Percentiles rank a stretch among this genome's conserved stretches.
Conservation (phyloP, 2,797 vertebrate species). For the Emys orbicularis region DNA sequence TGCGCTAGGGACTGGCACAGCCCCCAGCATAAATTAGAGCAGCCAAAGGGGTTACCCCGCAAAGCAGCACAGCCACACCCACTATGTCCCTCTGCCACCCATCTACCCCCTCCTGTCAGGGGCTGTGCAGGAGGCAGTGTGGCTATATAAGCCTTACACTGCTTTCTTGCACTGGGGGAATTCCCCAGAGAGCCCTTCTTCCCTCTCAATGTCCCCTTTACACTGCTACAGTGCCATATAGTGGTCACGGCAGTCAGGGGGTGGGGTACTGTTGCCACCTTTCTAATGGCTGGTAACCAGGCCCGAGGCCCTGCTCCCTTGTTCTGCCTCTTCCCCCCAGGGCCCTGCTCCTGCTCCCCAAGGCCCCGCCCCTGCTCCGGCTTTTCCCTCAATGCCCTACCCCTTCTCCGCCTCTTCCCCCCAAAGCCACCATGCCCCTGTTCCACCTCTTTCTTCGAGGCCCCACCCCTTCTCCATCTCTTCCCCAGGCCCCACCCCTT, state of each 20-base stretch:
- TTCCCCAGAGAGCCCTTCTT: not conserved
- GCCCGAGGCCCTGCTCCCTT: too few relatives aligned
- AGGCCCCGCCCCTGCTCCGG: too few relatives aligned
- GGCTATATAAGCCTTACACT: not conserved
- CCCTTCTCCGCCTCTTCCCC: too few relatives aligned
- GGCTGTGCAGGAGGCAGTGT: not conserved
- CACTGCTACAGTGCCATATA: not conserved
- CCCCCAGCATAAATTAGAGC: conserved; percentile 14
- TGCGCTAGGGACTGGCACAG: not conserved
- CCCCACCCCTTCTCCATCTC: too few relatives aligned
- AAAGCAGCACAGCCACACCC: not conserved
- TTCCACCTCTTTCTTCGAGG: too few relatives aligned
- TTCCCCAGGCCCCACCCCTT: too few relatives aligned
- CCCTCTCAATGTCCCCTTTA: not conserved
- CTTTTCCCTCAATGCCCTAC: too few relatives aligned
- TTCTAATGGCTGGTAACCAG: too few relatives aligned
- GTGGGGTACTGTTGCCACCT: too few relatives aligned
- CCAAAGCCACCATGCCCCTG: too few relatives aligned
- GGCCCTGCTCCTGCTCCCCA: too few relatives aligned
- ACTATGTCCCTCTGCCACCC: not conserved
- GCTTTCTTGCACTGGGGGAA: not conserved
- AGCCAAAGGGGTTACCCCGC: conserved; percentile 4
- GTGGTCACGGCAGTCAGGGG: not conserved
- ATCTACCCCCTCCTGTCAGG: not conserved
- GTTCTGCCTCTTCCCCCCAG: too few relatives aligned